phyloP scores from a whole-genome alignment of 92 coral and sea anemone species.

The Porites lobata region DNA sequence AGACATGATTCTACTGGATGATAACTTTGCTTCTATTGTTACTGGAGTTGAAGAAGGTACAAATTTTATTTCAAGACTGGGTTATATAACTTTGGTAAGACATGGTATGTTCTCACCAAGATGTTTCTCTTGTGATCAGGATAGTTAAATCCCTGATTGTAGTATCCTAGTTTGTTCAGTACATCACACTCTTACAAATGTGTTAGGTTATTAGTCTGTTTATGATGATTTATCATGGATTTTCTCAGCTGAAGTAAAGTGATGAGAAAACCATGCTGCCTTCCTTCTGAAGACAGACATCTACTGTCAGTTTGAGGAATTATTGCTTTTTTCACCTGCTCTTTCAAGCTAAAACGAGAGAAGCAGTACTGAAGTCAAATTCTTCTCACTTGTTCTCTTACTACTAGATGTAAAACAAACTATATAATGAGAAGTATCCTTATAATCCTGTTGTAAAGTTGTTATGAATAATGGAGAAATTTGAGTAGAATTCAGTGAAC shows the following conservation, averaged over 20 bases:
- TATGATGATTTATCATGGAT: not conserved
- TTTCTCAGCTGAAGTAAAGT: slow-evolving; percentile 4
- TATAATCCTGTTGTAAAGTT: too few species aligned
- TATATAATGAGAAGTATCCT: too few species aligned
- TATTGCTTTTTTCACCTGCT: too few species aligned
- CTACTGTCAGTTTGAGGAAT: not conserved
- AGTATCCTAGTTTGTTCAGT: not conserved
- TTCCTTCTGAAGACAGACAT: slow-evolving; percentile 35
- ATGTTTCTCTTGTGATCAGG: too few species aligned
- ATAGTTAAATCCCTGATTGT: not conserved
- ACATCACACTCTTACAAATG: not conserved
- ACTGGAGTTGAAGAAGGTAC: slow-evolving; percentile 99
- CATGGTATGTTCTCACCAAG: too few species aligned
- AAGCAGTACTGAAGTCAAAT: too few species aligned
- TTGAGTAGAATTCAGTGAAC: not conserved
- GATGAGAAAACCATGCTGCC: slow-evolving; percentile 49
- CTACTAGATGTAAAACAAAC: too few species aligned
- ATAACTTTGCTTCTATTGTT: slow-evolving; percentile 99
- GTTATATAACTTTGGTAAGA: too few species aligned
- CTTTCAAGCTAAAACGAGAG: too few species aligned
- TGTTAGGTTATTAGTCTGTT: not conserved
- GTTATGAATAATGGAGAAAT: not conserved
- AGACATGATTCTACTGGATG: slow-evolving; percentile 97
- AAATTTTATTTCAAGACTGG: not conserved
- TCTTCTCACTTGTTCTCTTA: too few species aligned